A percentile compares a stretch with the other conserved stretches of the same genome.
These are phyloP conservation scores for Drosophila meridiana DNA, from an alignment of 2,888 invertebrate genomes.

Conservation along the genomic window DNA sequence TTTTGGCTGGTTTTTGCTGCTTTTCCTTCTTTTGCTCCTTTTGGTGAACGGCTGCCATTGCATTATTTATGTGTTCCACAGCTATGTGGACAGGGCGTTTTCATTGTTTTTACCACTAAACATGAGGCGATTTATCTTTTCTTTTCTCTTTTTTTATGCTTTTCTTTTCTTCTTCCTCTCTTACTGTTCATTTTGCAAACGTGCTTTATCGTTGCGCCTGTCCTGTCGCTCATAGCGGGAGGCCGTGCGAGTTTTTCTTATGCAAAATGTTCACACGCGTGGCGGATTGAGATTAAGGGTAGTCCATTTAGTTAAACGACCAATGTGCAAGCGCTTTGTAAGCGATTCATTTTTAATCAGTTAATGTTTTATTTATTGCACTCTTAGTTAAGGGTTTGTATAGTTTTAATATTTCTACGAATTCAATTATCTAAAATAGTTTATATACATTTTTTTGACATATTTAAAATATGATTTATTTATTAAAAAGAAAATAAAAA, in stretches of 20 bases:
- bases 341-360: slow-evolving; percentile 38
- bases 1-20: slow-evolving; percentile 19
- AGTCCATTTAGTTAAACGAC: slow-evolving; percentile 29
- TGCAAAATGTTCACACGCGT: slow-evolving; percentile 57
- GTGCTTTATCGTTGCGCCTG: slow-evolving; percentile 30
- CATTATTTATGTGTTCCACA: slow-evolving; percentile 74
- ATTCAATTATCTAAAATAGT: not conserved
- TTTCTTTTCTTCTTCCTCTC: not conserved
- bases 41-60: slow-evolving; percentile 53
- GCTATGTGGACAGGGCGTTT: slow-evolving; percentile 36
- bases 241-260: slow-evolving; percentile 33
- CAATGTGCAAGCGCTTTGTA: slow-evolving; percentile 8
- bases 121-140: slow-evolving; percentile 66
- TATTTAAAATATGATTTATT: no score
- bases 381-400: not conserved
- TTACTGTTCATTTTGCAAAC: slow-evolving; percentile 31
- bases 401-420: not conserved
- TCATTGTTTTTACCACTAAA: slow-evolving; percentile 70
- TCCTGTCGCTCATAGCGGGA: slow-evolving; percentile 7
- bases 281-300: slow-evolving; percentile 47
- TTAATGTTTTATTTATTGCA: slow-evolving; percentile 10
- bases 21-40: slow-evolving; percentile 3
- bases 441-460: no score
- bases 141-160: not conserved
- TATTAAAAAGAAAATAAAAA: no score